Evolutionary conservation across 2,888 invertebrate species (phyloP).

Genomic region (Lydus trimaculatus): DNA sequence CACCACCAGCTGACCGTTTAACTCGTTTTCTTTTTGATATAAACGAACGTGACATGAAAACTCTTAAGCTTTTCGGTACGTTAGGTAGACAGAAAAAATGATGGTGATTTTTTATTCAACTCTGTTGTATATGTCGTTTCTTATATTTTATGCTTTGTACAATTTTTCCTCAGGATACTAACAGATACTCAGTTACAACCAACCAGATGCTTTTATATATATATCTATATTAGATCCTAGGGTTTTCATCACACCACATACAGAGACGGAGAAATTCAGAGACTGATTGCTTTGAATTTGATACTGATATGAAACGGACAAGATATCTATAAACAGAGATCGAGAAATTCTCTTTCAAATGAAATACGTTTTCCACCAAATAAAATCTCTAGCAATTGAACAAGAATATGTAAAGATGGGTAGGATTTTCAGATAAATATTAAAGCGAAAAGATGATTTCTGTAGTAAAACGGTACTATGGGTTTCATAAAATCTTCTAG

Average conservation of each 20-base stretch:
- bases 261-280: background rate
- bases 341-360: background rate
- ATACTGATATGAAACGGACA: background rate
- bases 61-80: constrained; percentile 31
- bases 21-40: constrained; percentile 47
- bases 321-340: background rate
- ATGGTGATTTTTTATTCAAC: constrained; percentile 48
- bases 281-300: constrained; percentile 5
- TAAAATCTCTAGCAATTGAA: background rate
- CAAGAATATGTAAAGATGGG: background rate
- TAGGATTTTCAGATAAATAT: background rate
- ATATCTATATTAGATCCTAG: background rate
- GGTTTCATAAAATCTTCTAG: background rate
- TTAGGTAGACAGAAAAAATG: constrained; percentile 44
- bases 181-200: background rate
- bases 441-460: background rate
- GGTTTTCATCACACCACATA: background rate
- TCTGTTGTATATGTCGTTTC: constrained; percentile 42
- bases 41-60: constrained; percentile 48
- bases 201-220: background rate
- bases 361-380: background rate
- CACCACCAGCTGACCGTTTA: constrained; percentile 53
- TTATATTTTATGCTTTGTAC: constrained; percentile 34
- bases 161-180: constrained; percentile 9
- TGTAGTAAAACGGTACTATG: background rate